These are phyloP conservation scores for Neofelis nebulosa DNA, from an alignment of 2,113 vertebrate species.

Conservation along the genomic window DNA sequence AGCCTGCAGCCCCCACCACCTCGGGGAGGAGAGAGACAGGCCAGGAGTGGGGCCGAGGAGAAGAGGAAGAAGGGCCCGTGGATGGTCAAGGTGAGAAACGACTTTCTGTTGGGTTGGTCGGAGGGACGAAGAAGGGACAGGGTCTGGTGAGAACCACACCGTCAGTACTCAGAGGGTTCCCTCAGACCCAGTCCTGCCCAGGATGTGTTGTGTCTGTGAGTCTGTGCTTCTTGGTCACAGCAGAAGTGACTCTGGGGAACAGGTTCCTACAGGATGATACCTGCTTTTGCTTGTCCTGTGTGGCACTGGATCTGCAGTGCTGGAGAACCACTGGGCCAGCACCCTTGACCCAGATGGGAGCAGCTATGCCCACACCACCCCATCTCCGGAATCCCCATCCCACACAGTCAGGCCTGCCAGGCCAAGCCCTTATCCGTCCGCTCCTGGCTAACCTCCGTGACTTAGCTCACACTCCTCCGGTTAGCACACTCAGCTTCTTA, in stretches of 20 bases:
- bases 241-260: background rate
- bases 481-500: background rate
- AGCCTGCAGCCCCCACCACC: background rate
- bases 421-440: background rate
- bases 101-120: background rate
- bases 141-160: background rate
- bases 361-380: background rate
- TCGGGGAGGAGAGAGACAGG: background rate
- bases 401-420: background rate
- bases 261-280: background rate
- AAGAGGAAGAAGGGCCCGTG: background rate
- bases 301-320: background rate
- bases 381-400: background rate
- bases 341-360: background rate
- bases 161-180: background rate
- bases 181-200: background rate
- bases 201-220: background rate
- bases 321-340: background rate
- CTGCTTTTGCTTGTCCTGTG: background rate
- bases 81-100: conserved; percentile 21
- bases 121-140: background rate
- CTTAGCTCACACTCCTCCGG: background rate
- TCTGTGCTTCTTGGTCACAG: background rate
- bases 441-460: background rate
- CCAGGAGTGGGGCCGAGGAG: accelerated